Conservation (phyloP, 1,140 invertebrate species). For the Thaumatotibia leucotreta region DNA sequence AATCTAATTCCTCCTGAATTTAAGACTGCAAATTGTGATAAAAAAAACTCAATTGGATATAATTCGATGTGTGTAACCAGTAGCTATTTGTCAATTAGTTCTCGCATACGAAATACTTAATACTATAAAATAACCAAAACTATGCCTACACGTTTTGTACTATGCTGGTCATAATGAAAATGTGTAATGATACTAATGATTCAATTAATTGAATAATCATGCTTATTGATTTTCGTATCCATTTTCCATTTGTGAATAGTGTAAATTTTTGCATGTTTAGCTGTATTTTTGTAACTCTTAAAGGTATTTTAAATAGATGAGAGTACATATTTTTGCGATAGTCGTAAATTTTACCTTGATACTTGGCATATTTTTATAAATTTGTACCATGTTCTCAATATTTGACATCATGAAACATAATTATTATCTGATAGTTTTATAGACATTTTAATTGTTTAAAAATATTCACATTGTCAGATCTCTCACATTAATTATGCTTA, state of each 20-base stretch:
- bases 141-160: constrained; percentile 27
- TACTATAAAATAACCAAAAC: not conserved
- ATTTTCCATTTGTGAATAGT: constrained; percentile 16
- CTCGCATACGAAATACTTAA: not conserved
- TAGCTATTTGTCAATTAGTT: not conserved
- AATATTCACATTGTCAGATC: not conserved
- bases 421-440: not conserved
- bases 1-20: constrained; percentile 33
- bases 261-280: constrained; percentile 27
- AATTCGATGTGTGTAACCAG: constrained; percentile 13
- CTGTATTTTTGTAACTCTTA: constrained; percentile 16
- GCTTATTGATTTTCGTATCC: not conserved
- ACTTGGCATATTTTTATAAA: constrained; percentile 21
- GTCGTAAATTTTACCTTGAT: not conserved
- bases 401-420: not conserved
- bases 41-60: constrained; percentile 13
- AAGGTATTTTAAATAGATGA: constrained; percentile 15
- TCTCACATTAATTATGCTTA: not conserved
- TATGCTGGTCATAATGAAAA: constrained; percentile 47
- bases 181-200: constrained; percentile 24
- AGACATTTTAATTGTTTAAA: not conserved
- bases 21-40: constrained; percentile 49
- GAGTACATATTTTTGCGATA: constrained; percentile 31
- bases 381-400: constrained; percentile 11
- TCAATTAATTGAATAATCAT: constrained; percentile 8